These are phyloP conservation scores for Myanophis thanlyinensis DNA, from an alignment of 2,113 vertebrate species.

Conservation along the genomic window DNA sequence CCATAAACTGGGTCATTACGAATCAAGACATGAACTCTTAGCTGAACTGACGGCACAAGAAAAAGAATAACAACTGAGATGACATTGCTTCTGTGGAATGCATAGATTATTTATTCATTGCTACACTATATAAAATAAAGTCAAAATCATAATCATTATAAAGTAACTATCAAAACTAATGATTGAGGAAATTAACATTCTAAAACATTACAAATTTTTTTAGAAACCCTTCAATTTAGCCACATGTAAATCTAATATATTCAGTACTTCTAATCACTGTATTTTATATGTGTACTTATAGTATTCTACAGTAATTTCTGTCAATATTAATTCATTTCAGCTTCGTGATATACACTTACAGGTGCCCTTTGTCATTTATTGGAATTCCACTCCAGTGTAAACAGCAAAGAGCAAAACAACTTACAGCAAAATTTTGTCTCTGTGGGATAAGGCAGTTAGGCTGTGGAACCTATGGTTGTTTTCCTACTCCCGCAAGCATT, in stretches of 20 bases:
- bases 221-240: neutral
- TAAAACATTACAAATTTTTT: neutral
- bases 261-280: conserved; percentile 7
- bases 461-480: neutral
- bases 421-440: neutral
- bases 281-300: neutral
- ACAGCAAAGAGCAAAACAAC: neutral
- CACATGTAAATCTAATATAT: neutral
- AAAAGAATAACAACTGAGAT: neutral
- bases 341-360: neutral
- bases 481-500: neutral
- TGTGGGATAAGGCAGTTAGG: neutral
- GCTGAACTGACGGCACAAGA: neutral
- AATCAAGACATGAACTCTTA: neutral
- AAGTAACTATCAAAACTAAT: neutral
- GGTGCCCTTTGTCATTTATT: neutral
- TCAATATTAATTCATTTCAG: neutral
- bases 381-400: neutral
- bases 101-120: neutral
- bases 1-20: neutral
- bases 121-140: neutral
- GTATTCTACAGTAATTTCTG: neutral
- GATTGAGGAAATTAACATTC: neutral
- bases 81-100: neutral
- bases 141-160: neutral